phyloP scores from a whole-genome alignment of 1,140 invertebrate genomes.

The Sogatella furcifera region DNA sequence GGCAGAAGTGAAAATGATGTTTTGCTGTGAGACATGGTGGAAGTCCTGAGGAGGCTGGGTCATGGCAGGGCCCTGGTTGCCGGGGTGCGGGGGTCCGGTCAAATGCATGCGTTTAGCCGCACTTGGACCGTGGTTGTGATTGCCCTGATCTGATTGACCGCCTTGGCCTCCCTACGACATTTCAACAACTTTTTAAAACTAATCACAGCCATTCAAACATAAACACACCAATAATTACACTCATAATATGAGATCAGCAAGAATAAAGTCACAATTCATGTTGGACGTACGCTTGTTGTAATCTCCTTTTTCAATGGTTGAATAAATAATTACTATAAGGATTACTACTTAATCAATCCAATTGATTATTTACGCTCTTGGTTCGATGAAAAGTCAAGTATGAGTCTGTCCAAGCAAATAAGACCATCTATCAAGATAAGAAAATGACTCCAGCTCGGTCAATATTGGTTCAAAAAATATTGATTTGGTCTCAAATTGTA shows the following conservation, averaged over 20 bases:
- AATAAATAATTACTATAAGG: too few relatives aligned
- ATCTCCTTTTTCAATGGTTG: too few relatives aligned
- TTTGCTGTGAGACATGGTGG: slow-evolving; percentile 25
- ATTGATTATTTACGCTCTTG: too few relatives aligned
- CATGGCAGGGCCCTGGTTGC: slow-evolving; percentile 29
- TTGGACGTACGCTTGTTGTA: too few relatives aligned
- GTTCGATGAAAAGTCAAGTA: too few relatives aligned
- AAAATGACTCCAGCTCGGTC: too few relatives aligned
- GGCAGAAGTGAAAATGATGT: slow-evolving; percentile 22
- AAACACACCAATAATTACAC: not conserved
- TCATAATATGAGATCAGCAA: not conserved
- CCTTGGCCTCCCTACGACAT: slow-evolving; percentile 22
- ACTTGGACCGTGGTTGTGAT: slow-evolving; percentile 36
- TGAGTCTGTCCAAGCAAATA: too few relatives aligned
- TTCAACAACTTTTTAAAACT: slow-evolving; percentile 5
- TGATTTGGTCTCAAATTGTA: too few relatives aligned
- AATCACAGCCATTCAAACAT: slow-evolving; percentile 8
- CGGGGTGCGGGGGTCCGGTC: slow-evolving; percentile 30
- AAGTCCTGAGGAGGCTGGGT: slow-evolving; percentile 24
- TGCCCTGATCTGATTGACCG: slow-evolving; percentile 25
- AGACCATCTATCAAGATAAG: too few relatives aligned
- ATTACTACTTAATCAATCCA: too few relatives aligned
- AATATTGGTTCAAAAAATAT: too few relatives aligned
- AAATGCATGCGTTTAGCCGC: slow-evolving; percentile 50
- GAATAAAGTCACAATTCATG: too few relatives aligned